Percentiles rank a stretch among this genome's conserved stretches.
Conservation (phyloP, 2,113 vertebrate species). For the Hystrix brachyura region DNA sequence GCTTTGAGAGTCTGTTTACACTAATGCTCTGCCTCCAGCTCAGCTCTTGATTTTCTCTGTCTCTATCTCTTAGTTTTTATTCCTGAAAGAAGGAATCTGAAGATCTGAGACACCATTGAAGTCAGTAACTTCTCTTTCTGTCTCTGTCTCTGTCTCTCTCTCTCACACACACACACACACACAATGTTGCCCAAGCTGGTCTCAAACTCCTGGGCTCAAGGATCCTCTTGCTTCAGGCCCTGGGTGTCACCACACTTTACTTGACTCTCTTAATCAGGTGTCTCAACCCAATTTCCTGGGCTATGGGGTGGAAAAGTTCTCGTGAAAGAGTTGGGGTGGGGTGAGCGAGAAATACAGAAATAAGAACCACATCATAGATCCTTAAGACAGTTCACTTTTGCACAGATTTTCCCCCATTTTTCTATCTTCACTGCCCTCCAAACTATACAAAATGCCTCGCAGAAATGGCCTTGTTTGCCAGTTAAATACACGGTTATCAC, state of each 20-base stretch:
- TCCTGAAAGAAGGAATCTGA: conserved; percentile 15
- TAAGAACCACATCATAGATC: conserved; percentile 34
- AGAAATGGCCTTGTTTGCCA: conserved; percentile 36
- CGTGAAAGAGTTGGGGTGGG: not conserved
- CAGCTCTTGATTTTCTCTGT: not conserved
- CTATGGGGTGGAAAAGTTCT: not conserved
- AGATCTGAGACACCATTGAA: not conserved
- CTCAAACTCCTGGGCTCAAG: not conserved
- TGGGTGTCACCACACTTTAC: too few species aligned
- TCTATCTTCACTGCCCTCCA: not conserved
- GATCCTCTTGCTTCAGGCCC: not conserved
- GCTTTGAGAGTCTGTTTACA: not conserved
- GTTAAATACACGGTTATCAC: conserved; percentile 4
- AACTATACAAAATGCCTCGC: not conserved
- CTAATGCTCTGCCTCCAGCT: not conserved
- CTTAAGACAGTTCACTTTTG: not conserved
- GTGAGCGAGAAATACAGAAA: conserved; percentile 33
- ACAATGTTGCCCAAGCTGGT: not conserved
- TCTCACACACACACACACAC: not conserved
- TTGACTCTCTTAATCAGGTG: not conserved
- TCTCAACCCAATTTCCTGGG: not conserved
- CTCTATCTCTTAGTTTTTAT: not conserved
- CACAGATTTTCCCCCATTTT: not conserved
- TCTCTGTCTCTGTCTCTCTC: not conserved
- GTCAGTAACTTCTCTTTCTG: not conserved